Conservation (phyloP, 2,797 vertebrate species). For the Sebastes iracundus region DNA sequence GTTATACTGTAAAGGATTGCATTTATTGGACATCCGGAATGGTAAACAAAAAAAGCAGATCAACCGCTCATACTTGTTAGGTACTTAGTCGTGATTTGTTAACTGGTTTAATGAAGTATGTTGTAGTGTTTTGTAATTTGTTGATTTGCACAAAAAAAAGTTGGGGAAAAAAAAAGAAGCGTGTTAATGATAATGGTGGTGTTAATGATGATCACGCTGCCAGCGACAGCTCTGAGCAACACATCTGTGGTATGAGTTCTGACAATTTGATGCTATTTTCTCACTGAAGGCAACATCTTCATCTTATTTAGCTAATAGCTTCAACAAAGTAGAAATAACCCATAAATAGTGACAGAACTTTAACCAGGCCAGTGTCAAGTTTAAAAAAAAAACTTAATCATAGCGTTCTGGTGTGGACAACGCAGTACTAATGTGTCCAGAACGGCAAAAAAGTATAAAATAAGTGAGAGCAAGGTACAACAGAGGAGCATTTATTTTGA, state of each 20-base stretch:
- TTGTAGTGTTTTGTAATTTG: constrained; percentile 49
- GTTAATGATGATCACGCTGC: constrained; percentile 42
- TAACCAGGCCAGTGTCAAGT: not conserved
- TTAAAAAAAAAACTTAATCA: not conserved
- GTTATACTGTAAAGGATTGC: not conserved
- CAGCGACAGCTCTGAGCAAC: constrained; percentile 35
- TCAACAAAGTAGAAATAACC: not conserved
- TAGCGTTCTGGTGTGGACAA: not conserved
- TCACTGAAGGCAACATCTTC: constrained; percentile 6
- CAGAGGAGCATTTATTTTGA: constrained; percentile 36
- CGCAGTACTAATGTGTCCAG: not conserved
- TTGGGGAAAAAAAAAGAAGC: not conserved
- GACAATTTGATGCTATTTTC: constrained; percentile 14
- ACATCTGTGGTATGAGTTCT: constrained; percentile 36
- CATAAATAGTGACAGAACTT: not conserved
- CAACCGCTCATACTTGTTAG: constrained; percentile 20
- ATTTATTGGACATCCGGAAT: not conserved
- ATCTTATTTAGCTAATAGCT: constrained; percentile 8
- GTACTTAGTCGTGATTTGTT: constrained; percentile 62
- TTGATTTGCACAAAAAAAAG: constrained; percentile 46
- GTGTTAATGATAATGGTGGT: constrained; percentile 58
- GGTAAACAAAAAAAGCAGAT: constrained; percentile 1
- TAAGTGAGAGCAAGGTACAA: not conserved
- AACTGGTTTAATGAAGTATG: constrained; percentile 60
- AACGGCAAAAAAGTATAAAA: not conserved